Conservation (phyloP, 2,888 invertebrate species). For the Amblyjoppa proteus region DNA sequence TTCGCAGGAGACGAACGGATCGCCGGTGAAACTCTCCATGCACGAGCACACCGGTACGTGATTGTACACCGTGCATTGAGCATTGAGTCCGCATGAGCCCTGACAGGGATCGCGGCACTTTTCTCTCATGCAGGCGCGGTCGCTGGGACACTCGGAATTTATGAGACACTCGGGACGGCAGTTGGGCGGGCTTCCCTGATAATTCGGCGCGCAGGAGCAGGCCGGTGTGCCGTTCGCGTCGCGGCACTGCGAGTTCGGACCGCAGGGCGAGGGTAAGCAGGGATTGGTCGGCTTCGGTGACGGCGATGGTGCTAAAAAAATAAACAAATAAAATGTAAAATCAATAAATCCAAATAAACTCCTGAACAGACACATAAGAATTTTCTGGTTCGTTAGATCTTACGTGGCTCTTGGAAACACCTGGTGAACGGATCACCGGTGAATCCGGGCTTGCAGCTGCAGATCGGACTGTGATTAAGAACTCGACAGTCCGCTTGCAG, state of each 20-base stretch:
- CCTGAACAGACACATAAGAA: not conserved
- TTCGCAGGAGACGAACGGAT: conserved; percentile 92
- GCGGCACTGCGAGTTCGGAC: conserved; percentile 92
- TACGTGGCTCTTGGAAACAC: conserved; percentile 76
- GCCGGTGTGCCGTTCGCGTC: conserved; percentile 88
- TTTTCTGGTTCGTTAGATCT: conserved; percentile 85
- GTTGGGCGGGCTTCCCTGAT: conserved; percentile 89
- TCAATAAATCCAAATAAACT: not conserved
- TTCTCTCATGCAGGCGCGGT: conserved; percentile 92
- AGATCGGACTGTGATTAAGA: conserved; percentile 89
- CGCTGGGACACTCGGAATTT: conserved; percentile 89
- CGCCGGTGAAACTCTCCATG: conserved; percentile 91
- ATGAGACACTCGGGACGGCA: conserved; percentile 90
- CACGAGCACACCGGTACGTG: conserved; percentile 94
- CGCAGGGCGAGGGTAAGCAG: conserved; percentile 91
- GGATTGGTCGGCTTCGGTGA: conserved; percentile 85
- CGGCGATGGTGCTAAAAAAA: conserved; percentile 38
- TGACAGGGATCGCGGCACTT: conserved; percentile 93
- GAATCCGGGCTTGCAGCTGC: conserved; percentile 85
- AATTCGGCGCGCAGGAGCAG: conserved; percentile 88
- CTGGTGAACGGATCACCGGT: conserved; percentile 85
- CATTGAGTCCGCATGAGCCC: conserved; percentile 92
- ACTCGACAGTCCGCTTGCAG: conserved; percentile 91
- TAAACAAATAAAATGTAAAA: conserved; percentile 83
- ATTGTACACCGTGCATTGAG: conserved; percentile 92